phyloP scores from a whole-genome alignment of 2,113 vertebrate species.

The Grammomys surdaster region DNA sequence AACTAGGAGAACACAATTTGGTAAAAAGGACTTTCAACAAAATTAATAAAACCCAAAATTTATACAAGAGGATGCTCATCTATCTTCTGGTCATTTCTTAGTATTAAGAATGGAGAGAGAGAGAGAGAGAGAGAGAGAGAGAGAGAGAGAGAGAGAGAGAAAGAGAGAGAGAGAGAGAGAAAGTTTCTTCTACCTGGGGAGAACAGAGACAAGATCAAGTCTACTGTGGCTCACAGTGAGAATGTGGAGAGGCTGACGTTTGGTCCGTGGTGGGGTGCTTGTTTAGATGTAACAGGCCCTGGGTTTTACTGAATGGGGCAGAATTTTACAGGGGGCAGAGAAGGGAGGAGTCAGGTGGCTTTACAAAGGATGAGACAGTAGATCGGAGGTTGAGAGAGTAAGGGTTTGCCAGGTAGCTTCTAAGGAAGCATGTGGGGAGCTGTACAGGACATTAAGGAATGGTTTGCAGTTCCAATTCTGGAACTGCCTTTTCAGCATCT shows the following conservation, averaged over 20 bases:
- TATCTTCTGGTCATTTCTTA: neutral
- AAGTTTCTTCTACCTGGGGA: neutral
- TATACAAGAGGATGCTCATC: neutral
- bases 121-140: neutral
- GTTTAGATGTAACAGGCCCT: neutral
- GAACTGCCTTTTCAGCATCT: neutral
- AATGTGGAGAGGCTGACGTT: neutral
- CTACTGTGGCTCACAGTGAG: neutral
- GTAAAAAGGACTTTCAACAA: neutral
- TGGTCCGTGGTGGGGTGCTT: neutral
- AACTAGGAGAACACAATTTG: neutral
- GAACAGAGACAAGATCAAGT: neutral
- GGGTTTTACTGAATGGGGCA: neutral
- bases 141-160: neutral
- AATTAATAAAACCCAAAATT: conserved; percentile 26
- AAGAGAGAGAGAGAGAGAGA: neutral
- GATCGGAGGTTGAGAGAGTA: neutral
- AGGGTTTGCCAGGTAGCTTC: neutral
- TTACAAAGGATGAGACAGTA: neutral
- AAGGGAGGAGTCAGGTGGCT: neutral
- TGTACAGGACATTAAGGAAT: neutral
- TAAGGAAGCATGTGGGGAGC: neutral
- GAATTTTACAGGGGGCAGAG: neutral
- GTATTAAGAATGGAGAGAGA: neutral
- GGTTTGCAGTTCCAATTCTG: neutral